Percentiles rank a stretch among this genome's conserved stretches.
These are phyloP conservation scores for Dolichomitus sp. DNA, from an alignment of 2,888 invertebrate species.

Conservation along the genomic window DNA sequence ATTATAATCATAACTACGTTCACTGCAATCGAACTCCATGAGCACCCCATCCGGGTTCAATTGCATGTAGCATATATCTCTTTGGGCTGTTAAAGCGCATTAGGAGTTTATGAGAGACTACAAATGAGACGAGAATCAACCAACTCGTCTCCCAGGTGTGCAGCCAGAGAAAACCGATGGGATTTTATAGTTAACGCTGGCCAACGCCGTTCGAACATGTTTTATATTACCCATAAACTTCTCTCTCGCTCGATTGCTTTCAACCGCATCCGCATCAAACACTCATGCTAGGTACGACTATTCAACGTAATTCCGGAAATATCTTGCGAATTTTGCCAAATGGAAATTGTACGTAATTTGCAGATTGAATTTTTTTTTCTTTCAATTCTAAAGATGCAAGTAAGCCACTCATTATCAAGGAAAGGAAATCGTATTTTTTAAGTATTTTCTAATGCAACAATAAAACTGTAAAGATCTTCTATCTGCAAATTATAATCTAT, in stretches of 20 bases:
- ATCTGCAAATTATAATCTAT: background rate
- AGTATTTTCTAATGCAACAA: background rate
- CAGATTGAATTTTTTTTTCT: background rate
- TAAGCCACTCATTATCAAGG: background rate
- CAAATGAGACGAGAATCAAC: slow-evolving; percentile 40
- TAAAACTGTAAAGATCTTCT: background rate
- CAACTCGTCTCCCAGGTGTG: slow-evolving; percentile 19
- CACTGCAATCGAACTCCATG: background rate
- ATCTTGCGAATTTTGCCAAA: slow-evolving; percentile 7
- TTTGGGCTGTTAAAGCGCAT: slow-evolving; percentile 18
- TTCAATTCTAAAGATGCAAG: background rate
- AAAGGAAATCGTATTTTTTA: background rate
- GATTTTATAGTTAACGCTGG: slow-evolving; percentile 39
- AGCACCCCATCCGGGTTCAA: background rate
- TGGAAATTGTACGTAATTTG: background rate
- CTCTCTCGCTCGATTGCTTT: slow-evolving; percentile 26
- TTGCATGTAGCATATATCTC: background rate
- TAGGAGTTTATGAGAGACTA: slow-evolving; percentile 31
- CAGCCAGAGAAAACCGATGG: slow-evolving; percentile 31
- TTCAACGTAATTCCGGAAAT: slow-evolving; percentile 28
- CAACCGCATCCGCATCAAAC: slow-evolving; percentile 26
- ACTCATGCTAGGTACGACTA: slow-evolving; percentile 2
- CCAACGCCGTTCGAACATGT: slow-evolving; percentile 45
- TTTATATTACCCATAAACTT: slow-evolving; percentile 51
- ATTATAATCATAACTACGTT: background rate